Base-by-base conservation (phyloP, 2,797 vertebrate genomes). In the Tachyglossus aculeatus region DNA sequence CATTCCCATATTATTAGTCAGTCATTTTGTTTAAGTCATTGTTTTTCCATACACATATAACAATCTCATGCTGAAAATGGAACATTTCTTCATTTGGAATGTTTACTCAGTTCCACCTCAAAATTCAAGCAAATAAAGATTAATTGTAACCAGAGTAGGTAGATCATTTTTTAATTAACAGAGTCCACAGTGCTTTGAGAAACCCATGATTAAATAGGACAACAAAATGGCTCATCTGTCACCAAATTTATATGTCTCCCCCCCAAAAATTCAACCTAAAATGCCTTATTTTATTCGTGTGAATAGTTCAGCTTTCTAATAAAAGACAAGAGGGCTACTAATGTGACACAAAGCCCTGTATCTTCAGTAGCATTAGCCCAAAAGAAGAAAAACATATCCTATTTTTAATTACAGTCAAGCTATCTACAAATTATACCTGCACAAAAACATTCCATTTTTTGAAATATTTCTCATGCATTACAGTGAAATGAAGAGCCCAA, bases 381-480 rank as follows among this genome's bases (percentile, higher is more conserved):
- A 60, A 40, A 74, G 68, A 72, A 80, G 74, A 86, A 90, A 82
- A 78, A 75, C 79, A 83, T 64, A 86, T 80, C 65, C 71, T 88
- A 87, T 82, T 86, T 91, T 89, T 91, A 91, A 92, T 90, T 88
- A 90, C 74, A 86, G 85, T 82, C 83, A 89, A 88, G 84, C 77
- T 86, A 84, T 82, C 83, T 85, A 80, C 83, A 81, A 82, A 90
- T 90, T 88, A 91, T 76, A 79, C 80, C 90, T 87, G 85, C 78
- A 84, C 85, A 87, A 86, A 81, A 88, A 80, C 86, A 89, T 88
- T 90, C 79, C 73, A 80, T 25, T 71, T 39, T 71, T 80, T 86
- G 86, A 90, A 90, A 90, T 88, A 91, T 80, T 88, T 87, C 71
- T 82, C 82, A 65, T 67, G 67, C 71, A 86, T 74, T 85, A 84